phyloP scores from a whole-genome alignment of 1,140 invertebrate genomes.

The Drosophila pectinifera region DNA sequence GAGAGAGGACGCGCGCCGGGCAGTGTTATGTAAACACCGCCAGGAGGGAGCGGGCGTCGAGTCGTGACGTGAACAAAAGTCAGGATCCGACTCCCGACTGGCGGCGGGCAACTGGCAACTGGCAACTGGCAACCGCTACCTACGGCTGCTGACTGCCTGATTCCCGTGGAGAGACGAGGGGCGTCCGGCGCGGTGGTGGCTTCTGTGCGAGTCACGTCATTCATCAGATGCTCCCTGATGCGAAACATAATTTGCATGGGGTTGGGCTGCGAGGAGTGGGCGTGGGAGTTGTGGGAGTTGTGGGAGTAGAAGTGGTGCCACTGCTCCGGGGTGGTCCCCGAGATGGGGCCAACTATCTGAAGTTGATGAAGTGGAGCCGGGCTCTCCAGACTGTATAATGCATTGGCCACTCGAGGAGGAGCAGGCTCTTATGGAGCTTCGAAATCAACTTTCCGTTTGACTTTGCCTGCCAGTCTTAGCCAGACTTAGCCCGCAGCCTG shows the following conservation, averaged over 20 bases:
- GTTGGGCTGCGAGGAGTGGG: not conserved
- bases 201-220: conserved; percentile 71
- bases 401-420: conserved; percentile 27
- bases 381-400: conserved; percentile 37
- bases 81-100: conserved; percentile 47
- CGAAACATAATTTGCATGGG: conserved; percentile 72
- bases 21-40: conserved; percentile 48
- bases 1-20: conserved; percentile 32
- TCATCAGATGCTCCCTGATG: conserved; percentile 78
- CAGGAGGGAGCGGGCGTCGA: conserved; percentile 21
- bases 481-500: not conserved
- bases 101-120: conserved; percentile 25
- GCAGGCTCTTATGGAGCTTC: conserved; percentile 2
- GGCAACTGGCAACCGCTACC: conserved; percentile 31
- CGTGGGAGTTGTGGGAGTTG: not conserved
- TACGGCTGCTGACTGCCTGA: conserved; percentile 63
- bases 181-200: conserved; percentile 46
- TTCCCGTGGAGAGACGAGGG: conserved; percentile 50
- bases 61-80: conserved; percentile 47
- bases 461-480: conserved; percentile 5
- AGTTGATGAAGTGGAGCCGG: conserved; percentile 26
- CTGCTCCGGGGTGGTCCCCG: conserved; percentile 35
- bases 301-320: not conserved
- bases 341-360: conserved; percentile 40
- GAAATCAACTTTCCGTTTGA: conserved; percentile 1